Conservation (phyloP, 1,140 invertebrate genomes). For the Anastrepha obliqua region DNA sequence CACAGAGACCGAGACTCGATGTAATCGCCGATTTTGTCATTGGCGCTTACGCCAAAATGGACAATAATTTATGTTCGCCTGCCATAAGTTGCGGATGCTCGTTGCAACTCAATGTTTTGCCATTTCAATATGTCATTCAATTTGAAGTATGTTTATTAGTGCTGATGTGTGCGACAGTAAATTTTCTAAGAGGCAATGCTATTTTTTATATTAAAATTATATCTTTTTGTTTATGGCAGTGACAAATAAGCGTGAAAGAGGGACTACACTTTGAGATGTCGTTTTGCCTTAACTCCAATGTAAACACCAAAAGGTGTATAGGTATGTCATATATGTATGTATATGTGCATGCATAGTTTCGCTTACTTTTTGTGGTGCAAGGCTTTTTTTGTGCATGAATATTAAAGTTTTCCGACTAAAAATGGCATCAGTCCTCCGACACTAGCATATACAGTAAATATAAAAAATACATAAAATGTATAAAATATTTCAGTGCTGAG, state of each 20-base stretch:
- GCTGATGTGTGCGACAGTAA: neutral
- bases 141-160: neutral
- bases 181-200: neutral
- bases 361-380: too few species aligned
- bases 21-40: conserved; percentile 29
- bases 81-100: neutral
- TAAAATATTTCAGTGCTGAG: too few species aligned
- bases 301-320: too few species aligned
- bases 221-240: neutral
- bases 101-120: conserved; percentile 18
- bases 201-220: neutral
- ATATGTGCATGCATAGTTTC: too few species aligned
- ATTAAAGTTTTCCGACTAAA: too few species aligned
- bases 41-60: conserved; percentile 36
- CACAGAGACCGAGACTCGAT: neutral
- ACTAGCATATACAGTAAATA: too few species aligned
- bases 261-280: neutral
- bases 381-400: too few species aligned
- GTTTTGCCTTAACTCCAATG: neutral
- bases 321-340: too few species aligned
- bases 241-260: neutral
- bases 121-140: conserved; percentile 15
- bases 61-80: conserved; percentile 9
- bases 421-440: too few species aligned
- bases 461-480: too few species aligned